These are phyloP conservation scores for Cerceris rybyensis DNA, from an alignment of 2,888 invertebrate genomes.

Conservation along the genomic window DNA sequence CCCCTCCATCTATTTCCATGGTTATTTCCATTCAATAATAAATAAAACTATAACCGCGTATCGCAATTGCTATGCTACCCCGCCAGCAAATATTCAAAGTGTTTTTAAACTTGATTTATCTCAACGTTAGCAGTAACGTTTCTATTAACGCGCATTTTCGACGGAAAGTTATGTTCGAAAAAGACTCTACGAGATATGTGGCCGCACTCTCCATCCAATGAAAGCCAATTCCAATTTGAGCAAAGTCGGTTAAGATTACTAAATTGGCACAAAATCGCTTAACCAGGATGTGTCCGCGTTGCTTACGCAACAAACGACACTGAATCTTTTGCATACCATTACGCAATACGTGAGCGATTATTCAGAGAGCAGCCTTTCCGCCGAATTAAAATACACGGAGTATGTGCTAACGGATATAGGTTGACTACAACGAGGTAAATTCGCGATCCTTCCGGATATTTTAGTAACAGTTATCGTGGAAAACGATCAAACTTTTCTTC, in stretches of 20 bases:
- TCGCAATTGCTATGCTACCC: too few relatives aligned
- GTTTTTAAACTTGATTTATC: too few relatives aligned
- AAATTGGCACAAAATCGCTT: slow-evolving; percentile 78
- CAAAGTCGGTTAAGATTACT: slow-evolving; percentile 73
- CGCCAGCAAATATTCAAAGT: too few relatives aligned
- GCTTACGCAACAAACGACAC: slow-evolving; percentile 75
- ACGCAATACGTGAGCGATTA: slow-evolving; percentile 74
- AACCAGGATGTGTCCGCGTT: slow-evolving; percentile 78
- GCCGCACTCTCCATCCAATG: slow-evolving; percentile 20
- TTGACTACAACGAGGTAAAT: neutral
- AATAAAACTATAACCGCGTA: too few relatives aligned
- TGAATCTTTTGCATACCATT: slow-evolving; percentile 75
- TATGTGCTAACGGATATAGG: slow-evolving; percentile 31
- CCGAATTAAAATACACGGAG: slow-evolving; percentile 43
- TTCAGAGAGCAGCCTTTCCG: slow-evolving; percentile 57
- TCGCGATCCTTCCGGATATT: too few relatives aligned
- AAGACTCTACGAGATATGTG: too few relatives aligned
- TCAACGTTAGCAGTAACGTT: too few relatives aligned
- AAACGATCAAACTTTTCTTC: neutral
- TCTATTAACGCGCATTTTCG: too few relatives aligned
- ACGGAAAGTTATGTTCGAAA: too few relatives aligned
- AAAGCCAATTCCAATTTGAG: slow-evolving; percentile 68
- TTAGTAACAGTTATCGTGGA: neutral
- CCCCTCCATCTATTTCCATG: too few relatives aligned
- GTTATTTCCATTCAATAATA: too few relatives aligned